Base-by-base conservation (phyloP, 1,140 invertebrate species). In the Cotesia glomerata region DNA sequence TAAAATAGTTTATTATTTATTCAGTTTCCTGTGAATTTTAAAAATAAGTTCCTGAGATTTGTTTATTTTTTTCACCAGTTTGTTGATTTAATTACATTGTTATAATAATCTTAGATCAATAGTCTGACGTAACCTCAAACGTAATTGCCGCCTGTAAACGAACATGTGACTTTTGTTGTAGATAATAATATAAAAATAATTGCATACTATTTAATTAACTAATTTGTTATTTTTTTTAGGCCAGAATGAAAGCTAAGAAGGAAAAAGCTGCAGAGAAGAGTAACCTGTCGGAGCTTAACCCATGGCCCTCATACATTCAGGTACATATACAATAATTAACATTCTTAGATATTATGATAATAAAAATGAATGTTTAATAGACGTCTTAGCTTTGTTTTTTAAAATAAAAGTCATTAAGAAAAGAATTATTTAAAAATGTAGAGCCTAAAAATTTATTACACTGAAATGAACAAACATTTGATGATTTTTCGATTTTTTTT, bases 241-340 rank as follows among this genome's bases (percentile, higher is more conserved):
- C 86, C 18, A 91, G 91, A 83, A 86, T 89, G 79, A 91, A 90
- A 82, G 81, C 85, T 76, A 90, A 91, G 76, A 88, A 90, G 59
- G 91, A 92, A 76, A 88, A 89, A 78, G 82, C 83, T 52, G 71
- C 63, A 4, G 75, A 90, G 69, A 85, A 88, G 39, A 81, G 80
- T 4, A 79, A 83, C 0, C 78, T 90, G 11, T 81, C 84, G 69
- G 94, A 95, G 80, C 78, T 95, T 36, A 93, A 92, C 65, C 94
- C 94, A n/a, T 92, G 89, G 90, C 94, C 94, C 0, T 84, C 89
- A 16, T 96, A 89, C 78, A 95, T 95, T 74, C 89, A 94, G 75
- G 88, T 88, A 84, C 73, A 64, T 72, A 14, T 54, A 36, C n/a
- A 32, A 49, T 8, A 36, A 35, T 62, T 8, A 52, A 35, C 14